Evolutionary conservation across 2,888 invertebrate genomes (phyloP).

Genomic region (Salticus scenicus): DNA sequence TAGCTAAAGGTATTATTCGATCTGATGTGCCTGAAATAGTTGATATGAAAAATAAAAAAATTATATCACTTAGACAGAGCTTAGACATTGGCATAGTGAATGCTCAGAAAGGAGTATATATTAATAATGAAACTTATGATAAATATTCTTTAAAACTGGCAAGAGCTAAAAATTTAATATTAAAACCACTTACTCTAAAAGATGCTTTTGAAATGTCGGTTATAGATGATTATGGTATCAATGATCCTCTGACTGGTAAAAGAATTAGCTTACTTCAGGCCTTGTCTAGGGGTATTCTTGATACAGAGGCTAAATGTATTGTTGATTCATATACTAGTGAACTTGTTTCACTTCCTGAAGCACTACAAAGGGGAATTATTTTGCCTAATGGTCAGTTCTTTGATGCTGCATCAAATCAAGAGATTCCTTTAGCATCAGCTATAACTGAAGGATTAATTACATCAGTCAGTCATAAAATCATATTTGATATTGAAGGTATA

Average conservation of each 20-base stretch:
- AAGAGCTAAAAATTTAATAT: conserved; percentile 85
- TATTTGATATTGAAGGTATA: conserved; percentile 91
- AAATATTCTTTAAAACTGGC: conserved; percentile 88
- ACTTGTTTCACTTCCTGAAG: conserved; percentile 88
- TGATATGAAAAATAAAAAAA: conserved; percentile 85
- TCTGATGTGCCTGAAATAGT: conserved; percentile 88
- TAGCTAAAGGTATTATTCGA: conserved; percentile 86
- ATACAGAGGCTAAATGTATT: conserved; percentile 89
- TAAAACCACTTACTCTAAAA: conserved; percentile 92
- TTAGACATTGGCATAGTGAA: conserved; percentile 86
- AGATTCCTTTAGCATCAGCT: conserved; percentile 88
- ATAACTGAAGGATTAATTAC: conserved; percentile 85
- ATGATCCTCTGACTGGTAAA: conserved; percentile 86
- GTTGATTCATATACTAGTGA: conserved; percentile 87
- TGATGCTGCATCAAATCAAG: conserved; percentile 84
- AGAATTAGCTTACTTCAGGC: conserved; percentile 89
- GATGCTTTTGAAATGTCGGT: conserved; percentile 86
- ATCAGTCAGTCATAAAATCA: conserved; percentile 89
- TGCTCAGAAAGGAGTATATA: conserved; percentile 87
- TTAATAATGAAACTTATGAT: conserved; percentile 84
- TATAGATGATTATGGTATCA: conserved; percentile 85
- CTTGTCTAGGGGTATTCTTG: conserved; percentile 88
- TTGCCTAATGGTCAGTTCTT: conserved; percentile 84
- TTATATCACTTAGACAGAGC: conserved; percentile 89
- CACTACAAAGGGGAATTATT: conserved; percentile 87